Percentiles rank a stretch among this genome's conserved stretches.
Evolutionary conservation across 2,113 vertebrate species (phyloP).

Genomic region (Plestiodon gilberti): DNA sequence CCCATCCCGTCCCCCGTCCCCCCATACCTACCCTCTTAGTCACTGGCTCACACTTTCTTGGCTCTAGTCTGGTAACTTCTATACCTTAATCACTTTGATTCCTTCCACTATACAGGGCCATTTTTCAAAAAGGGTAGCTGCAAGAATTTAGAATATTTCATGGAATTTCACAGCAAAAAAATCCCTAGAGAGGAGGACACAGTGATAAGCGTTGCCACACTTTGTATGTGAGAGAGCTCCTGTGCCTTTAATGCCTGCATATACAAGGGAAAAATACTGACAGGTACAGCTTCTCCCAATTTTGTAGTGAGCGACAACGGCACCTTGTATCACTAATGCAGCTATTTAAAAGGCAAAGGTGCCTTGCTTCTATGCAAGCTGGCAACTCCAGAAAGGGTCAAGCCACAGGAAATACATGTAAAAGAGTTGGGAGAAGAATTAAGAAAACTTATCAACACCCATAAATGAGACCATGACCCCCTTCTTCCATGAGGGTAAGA

Average conservation of each 20-base stretch:
- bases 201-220: not conserved
- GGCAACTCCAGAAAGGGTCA: not conserved
- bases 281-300: not conserved
- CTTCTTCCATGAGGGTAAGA: not conserved
- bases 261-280: not conserved
- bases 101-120: constrained; percentile 7
- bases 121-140: not conserved
- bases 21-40: not conserved
- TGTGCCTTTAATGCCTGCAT: not conserved
- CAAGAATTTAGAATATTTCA: not conserved
- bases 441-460: not conserved
- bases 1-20: not conserved
- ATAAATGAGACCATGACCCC: not conserved
- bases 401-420: not conserved
- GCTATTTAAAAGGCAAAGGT: not conserved
- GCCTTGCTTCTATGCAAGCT: not conserved
- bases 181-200: not conserved
- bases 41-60: constrained; percentile 42
- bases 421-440: not conserved
- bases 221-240: not conserved
- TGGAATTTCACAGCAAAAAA: not conserved
- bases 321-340: not conserved
- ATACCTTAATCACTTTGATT: not conserved
- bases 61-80: constrained; percentile 9
- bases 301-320: not conserved